A percentile compares a stretch with the other conserved stretches of the same genome.
These are phyloP conservation scores for Diabrotica virgifera DNA, from an alignment of 1,140 invertebrate species.

Conservation along the genomic window DNA sequence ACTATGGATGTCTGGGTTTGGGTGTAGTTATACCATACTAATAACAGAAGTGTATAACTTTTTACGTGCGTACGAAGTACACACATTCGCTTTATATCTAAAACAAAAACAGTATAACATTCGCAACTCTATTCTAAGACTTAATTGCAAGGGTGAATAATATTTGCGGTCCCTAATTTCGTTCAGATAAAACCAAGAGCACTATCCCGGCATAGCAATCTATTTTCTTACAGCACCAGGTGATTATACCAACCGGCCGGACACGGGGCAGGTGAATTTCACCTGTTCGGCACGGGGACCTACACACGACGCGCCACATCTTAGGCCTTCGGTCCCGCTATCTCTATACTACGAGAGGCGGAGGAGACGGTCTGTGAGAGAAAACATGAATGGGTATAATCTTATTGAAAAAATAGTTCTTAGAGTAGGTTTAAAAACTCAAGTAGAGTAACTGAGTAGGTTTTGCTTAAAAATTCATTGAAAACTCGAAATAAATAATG, in stretches of 20 bases:
- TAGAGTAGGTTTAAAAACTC: no score
- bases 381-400: background rate
- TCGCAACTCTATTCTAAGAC: background rate
- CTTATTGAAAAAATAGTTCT: no score
- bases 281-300: constrained; percentile 19
- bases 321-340: background rate
- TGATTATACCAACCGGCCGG: constrained; percentile 9
- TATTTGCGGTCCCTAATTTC: constrained; percentile 12
- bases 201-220: constrained; percentile 14
- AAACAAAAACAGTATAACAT: background rate
- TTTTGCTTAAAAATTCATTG: no score
- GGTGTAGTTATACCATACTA: no score
- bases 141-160: constrained; percentile 16
- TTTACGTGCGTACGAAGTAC: no score
- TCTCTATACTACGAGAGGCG: background rate
- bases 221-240: constrained; percentile 17
- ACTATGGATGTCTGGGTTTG: no score
- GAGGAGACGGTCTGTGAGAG: background rate
- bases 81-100: no score
- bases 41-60: no score
- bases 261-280: constrained; percentile 15
- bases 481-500: no score
- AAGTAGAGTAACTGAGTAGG: no score
- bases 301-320: background rate
- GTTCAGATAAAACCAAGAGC: constrained; percentile 3